A percentile compares a stretch with the other conserved stretches of the same genome.
These are phyloP conservation scores for Pangasius krempfi DNA, from an alignment of 2,797 vertebrate species.

Conservation along the genomic window DNA sequence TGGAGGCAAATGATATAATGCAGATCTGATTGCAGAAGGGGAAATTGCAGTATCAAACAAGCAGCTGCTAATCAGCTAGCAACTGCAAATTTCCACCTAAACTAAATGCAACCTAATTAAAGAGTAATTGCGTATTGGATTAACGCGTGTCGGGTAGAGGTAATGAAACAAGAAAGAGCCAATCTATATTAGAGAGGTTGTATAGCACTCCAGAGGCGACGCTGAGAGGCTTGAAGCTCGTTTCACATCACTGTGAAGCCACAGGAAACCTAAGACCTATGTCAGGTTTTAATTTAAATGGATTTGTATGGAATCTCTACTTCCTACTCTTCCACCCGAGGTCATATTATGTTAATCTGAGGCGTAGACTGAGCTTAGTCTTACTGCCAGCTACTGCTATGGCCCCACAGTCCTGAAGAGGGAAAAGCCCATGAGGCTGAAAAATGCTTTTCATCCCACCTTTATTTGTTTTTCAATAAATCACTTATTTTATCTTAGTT, in stretches of 20 bases:
- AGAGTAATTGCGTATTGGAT: slow-evolving; percentile 51
- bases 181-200: slow-evolving; percentile 29
- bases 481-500: not conserved
- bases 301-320: not conserved
- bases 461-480: not conserved
- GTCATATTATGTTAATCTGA: not conserved
- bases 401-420: not conserved
- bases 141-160: slow-evolving; percentile 40
- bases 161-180: slow-evolving; percentile 49
- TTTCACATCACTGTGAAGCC: not conserved
- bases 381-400: not conserved
- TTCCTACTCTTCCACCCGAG: not conserved
- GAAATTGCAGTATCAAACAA: slow-evolving; percentile 40
- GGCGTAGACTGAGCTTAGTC: not conserved
- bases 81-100: slow-evolving; percentile 50
- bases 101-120: slow-evolving; percentile 56
- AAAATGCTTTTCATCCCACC: not conserved
- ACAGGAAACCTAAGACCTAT: not conserved
- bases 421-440: not conserved
- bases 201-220: slow-evolving; percentile 2
- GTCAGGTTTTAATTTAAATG: not conserved
- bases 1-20: slow-evolving; percentile 42
- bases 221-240: not conserved
- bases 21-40: slow-evolving; percentile 43
- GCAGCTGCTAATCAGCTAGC: slow-evolving; percentile 45